Conservation (phyloP, 2,888 invertebrate genomes). For the Uloborus plumipes region DNA sequence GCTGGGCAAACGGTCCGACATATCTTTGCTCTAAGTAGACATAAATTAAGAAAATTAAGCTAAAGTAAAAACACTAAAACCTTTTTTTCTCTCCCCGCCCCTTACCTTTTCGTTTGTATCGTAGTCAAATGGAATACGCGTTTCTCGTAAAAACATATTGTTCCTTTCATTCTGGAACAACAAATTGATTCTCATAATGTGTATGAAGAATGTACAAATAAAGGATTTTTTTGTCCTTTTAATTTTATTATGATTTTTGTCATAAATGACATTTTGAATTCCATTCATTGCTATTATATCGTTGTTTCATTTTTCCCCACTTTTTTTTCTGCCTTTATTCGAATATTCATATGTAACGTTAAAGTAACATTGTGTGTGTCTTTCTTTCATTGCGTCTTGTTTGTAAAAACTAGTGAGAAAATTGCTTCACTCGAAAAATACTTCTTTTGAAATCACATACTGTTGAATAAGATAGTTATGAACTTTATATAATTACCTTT, state of each 20-base stretch:
- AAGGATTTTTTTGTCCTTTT: neutral
- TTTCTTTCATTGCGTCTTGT: no score
- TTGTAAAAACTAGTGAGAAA: no score
- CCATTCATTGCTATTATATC: constrained; percentile 37
- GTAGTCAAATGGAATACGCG: constrained; percentile 7
- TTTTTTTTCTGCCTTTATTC: no score
- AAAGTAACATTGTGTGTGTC: no score
- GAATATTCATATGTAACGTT: no score
- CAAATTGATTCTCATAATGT: constrained; percentile 2
- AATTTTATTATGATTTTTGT: constrained; percentile 40
- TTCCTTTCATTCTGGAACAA: constrained; percentile 44
- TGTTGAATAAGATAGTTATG: no score
- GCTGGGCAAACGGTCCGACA: constrained; percentile 37
- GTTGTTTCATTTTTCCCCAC: constrained; percentile 12
- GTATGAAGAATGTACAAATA: no score
- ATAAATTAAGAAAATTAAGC: constrained; percentile 60
- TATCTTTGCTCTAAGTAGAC: constrained; percentile 31
- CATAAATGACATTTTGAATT: constrained; percentile 48
- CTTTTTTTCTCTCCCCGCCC: neutral
- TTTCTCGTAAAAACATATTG: constrained; percentile 32
- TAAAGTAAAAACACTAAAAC: constrained; percentile 45
- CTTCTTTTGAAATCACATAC: no score
- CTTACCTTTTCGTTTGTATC: no score
- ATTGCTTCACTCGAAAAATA: no score
- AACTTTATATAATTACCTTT: no score